These are phyloP conservation scores for Plagodis dolabraria DNA, from an alignment of 2,888 invertebrate species.

Conservation along the genomic window DNA sequence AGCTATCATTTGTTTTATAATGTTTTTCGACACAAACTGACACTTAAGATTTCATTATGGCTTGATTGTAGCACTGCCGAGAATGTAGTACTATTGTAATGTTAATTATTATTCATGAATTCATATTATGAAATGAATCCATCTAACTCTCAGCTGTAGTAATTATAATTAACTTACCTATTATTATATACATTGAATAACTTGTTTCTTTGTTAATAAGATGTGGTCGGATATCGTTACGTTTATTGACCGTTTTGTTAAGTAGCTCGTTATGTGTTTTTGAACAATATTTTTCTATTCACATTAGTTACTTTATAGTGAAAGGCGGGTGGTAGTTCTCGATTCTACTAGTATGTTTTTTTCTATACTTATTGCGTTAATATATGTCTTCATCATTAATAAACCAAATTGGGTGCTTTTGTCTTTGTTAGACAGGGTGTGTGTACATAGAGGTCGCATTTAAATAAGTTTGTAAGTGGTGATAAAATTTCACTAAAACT, in stretches of 20 bases:
- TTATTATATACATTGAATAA: slow-evolving; percentile 62
- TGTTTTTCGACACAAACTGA: slow-evolving; percentile 57
- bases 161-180: slow-evolving; percentile 66
- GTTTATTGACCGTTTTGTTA: slow-evolving; percentile 57
- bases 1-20: slow-evolving; percentile 57
- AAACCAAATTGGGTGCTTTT: no score
- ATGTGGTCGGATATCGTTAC: slow-evolving; percentile 52
- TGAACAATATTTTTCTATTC: no score
- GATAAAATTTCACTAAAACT: no score
- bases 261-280: slow-evolving; percentile 31
- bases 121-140: slow-evolving; percentile 63
- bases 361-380: no score
- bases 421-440: no score
- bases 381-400: no score
- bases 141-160: slow-evolving; percentile 57
- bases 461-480: no score
- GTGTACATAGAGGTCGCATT: no score
- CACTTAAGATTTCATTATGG: slow-evolving; percentile 62
- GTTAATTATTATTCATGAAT: slow-evolving; percentile 66
- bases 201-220: slow-evolving; percentile 62
- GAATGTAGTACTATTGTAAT: slow-evolving; percentile 46
- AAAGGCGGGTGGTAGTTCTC: no score
- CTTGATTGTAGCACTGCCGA: slow-evolving; percentile 58
- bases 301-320: no score
- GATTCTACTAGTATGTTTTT: no score